A percentile compares a stretch with the other conserved stretches of the same genome.
Conservation (phyloP, 2,888 invertebrate species). For the Lepetodrilus schrolli region DNA sequence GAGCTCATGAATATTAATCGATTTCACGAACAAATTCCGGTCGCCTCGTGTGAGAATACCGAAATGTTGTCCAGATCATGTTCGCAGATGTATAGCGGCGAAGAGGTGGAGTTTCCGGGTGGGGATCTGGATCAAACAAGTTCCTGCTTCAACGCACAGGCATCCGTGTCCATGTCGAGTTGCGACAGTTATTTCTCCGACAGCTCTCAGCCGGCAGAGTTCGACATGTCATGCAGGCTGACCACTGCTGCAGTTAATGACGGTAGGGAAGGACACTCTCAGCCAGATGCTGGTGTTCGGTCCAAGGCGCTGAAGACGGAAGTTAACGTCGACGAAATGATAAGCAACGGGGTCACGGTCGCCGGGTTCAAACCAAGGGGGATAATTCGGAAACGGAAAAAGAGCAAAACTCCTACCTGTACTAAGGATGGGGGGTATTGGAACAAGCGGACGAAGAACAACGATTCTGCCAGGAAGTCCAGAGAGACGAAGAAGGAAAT, state of each 20-base stretch:
- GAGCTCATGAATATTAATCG: neutral
- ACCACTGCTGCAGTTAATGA: neutral
- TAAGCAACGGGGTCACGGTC: constrained; percentile 55
- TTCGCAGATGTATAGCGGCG: too few relatives aligned
- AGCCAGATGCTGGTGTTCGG: neutral
- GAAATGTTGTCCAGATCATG: neutral
- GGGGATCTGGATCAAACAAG: neutral
- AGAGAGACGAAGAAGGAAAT: constrained; percentile 66
- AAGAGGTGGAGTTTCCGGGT: neutral
- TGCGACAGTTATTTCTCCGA: neutral
- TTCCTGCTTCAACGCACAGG: neutral
- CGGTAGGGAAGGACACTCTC: too few relatives aligned
- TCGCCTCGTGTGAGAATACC: neutral
- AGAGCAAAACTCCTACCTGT: constrained; percentile 38
- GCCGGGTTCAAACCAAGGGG: constrained; percentile 59
- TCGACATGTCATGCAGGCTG: neutral
- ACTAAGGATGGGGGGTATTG: constrained; percentile 55
- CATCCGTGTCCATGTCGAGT: neutral
- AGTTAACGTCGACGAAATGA: constrained; percentile 56
- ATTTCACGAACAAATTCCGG: neutral
- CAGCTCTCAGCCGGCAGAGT: neutral
- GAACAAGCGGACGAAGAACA: constrained; percentile 64
- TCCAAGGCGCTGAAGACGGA: neutral
- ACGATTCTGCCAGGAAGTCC: constrained; percentile 64
- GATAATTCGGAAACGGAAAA: constrained; percentile 51